Conservation (phyloP, 2,113 vertebrate genomes). For the Leptobrachium ailaonicum region DNA sequence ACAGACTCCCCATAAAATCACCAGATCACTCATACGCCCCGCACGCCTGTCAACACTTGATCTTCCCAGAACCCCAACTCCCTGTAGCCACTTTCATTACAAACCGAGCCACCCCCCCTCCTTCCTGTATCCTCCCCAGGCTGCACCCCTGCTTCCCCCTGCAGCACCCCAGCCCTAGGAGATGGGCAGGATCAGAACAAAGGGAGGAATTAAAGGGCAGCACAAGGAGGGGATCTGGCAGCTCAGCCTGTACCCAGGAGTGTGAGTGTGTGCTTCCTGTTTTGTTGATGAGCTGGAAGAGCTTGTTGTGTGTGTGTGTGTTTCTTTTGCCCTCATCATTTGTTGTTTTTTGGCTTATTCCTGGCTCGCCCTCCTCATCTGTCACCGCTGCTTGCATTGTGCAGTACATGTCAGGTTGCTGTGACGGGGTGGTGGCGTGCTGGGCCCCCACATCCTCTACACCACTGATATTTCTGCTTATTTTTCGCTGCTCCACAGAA, state of each 20-base stretch:
- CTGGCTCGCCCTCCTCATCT: not conserved
- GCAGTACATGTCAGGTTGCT: not conserved
- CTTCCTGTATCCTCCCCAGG: not conserved
- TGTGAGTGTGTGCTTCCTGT: slow-evolving; percentile 27
- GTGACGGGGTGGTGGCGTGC: not conserved
- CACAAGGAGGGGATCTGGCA: slow-evolving; percentile 57
- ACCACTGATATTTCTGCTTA: too few relatives aligned
- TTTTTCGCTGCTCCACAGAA: too few relatives aligned
- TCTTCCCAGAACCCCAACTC: too few relatives aligned
- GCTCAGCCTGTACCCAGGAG: slow-evolving; percentile 48
- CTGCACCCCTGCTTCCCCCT: slow-evolving; percentile 36
- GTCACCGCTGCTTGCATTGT: slow-evolving; percentile 11
- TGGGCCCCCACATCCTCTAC: not conserved
- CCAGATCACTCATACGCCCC: too few relatives aligned
- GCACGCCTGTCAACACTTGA: too few relatives aligned
- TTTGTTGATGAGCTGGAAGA: slow-evolving; percentile 20
- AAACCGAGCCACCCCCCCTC: not conserved
- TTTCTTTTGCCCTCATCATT: not conserved
- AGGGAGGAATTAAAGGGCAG: slow-evolving; percentile 59
- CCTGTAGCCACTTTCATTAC: too few relatives aligned
- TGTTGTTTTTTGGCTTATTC: not conserved
- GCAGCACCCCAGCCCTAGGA: not conserved
- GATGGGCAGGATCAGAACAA: slow-evolving; percentile 54
- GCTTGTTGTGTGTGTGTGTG: not conserved
- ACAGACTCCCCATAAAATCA: too few relatives aligned